Evolutionary conservation across 1,140 invertebrate genomes (phyloP), one percentile per base, ranked within the genome.

Genomic region (Drosophila willistoni): DNA sequence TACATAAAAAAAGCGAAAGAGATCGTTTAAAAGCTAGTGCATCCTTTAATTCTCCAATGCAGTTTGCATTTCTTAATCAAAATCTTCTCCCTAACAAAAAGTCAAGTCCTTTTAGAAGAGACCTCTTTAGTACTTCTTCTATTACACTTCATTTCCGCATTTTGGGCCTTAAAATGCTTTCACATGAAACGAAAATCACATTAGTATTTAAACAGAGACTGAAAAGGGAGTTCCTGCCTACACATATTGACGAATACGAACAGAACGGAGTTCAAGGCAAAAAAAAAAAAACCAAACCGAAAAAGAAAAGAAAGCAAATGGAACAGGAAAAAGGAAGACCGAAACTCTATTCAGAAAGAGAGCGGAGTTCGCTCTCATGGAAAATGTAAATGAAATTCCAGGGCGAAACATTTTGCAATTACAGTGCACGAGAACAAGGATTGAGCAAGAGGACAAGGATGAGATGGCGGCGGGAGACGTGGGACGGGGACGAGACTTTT

Each of bases 321-420:
- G 12, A 22, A 51, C 44, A 51, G 44, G 44, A 3, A 59, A 59
- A 59, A 51, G 44, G 56, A 36, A 59, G 56, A 36, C 34, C 33
- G 22, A 56, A 64, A 41, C 64, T 29, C 68, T 75, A 42, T 62
- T 42, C 67, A 66, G 69, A 77, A 10, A 22, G 44, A 51, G 44
- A 51, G 17, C 10, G 66, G 66, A 29, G 22, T 39, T 36, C 7
- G 13, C 14, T 34, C 77, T 81, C 79, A 81, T 81, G 77, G 79
- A 76, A 81, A 81, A 81, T 81, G 79, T 81, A 81, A 81, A 81
- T 81, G 79, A 79, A 81, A 81, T 81, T 81, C 77, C 77, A 76
- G 66, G 67, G 77, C 73, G 66, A 76, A 79, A 79, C 78, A 81
- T 81, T 81, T 81, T 69, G 79, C 79, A 81, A 81, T 81, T 81